Evolutionary conservation across 2,888 invertebrate genomes (phyloP), one percentile per base, ranked within the genome.

Genomic region (Harmothoe impar): DNA sequence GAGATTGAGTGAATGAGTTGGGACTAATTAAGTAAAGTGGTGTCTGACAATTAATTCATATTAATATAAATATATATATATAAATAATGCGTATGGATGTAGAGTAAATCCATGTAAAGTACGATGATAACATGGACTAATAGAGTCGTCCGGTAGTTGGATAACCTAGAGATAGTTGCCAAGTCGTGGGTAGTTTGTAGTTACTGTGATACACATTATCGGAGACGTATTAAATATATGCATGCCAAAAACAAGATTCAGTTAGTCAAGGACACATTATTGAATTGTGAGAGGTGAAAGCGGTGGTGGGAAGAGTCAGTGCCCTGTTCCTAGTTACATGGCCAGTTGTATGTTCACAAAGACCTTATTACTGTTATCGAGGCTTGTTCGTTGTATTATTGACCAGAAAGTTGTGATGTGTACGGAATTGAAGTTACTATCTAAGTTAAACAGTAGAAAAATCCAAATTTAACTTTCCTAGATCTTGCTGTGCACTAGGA

Each of bases 161-260:
- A 43, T 77, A 77, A 77, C 1, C 12, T 81, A 81, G 81, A 43
- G 20, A 5, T 81, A 81, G 81, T 81, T 43, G 81, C 43, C 15
- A 43, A 81, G 81, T 81, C 33, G 81, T 81, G 35, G 81, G 43
- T 81, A 81, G 81, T 5, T 29, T 20, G 77, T 81, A 81, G 81
- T 81, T 43, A 81, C 81, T 81, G 81, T 81, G 81, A 81, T 81
- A 81, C 20, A n/a, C 35, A 81, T 35, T 35, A 43, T 81, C 33
- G 25, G 12, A 81, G 17, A 35, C 81, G 43, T 81, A 81, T 81
- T 35, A 81, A n/a, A n/a, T 31, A 77, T 81, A 81, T 81, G 81
- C 81, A 81, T 81, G 81, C 81, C 68, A 29, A 29, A 72, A 43
- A 43, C 62, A 62, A n/a, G 72, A 29, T 72, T 72, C 72, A 29